Conservation (phyloP, 1,140 invertebrate species). For the Steinernema feltiae region DNA sequence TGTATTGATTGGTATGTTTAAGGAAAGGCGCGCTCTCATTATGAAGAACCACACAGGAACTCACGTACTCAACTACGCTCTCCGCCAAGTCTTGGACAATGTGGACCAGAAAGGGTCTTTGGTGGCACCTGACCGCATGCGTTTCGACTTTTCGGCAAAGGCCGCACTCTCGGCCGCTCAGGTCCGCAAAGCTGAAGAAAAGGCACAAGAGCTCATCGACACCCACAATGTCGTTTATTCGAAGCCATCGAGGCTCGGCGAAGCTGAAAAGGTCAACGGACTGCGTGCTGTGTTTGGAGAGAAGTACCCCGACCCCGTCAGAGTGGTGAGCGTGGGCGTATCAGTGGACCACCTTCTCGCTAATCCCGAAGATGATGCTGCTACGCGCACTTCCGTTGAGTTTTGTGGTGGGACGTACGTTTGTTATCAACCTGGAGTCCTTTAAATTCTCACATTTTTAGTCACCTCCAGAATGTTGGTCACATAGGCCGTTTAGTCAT, state of each 20-base stretch:
- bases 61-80: constrained; percentile 87
- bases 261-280: constrained; percentile 82
- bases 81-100: constrained; percentile 78
- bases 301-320: constrained; percentile 95
- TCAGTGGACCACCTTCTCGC: constrained; percentile 80
- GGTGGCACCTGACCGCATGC: constrained; percentile 88
- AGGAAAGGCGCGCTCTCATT: constrained; percentile 71
- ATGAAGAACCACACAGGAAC: constrained; percentile 99
- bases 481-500: constrained; percentile 93
- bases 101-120: constrained; percentile 95
- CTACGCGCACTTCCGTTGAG: constrained; percentile 84
- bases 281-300: constrained; percentile 97
- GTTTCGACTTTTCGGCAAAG: constrained; percentile 96
- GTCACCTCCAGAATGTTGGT: constrained; percentile 77
- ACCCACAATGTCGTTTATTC: constrained; percentile 79
- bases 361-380: constrained; percentile 74
- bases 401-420: constrained; percentile 94
- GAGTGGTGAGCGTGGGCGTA: constrained; percentile 87
- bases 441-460: constrained; percentile 57
- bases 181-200: constrained; percentile 76
- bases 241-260: constrained; percentile 73
- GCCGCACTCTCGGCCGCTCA: constrained; percentile 74
- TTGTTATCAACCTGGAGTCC: constrained; percentile 14
- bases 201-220: constrained; percentile 71
- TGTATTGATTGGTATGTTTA: constrained; percentile 27